Evolutionary conservation across 2,888 invertebrate species (phyloP).

Genomic region (Folsomia candida): DNA sequence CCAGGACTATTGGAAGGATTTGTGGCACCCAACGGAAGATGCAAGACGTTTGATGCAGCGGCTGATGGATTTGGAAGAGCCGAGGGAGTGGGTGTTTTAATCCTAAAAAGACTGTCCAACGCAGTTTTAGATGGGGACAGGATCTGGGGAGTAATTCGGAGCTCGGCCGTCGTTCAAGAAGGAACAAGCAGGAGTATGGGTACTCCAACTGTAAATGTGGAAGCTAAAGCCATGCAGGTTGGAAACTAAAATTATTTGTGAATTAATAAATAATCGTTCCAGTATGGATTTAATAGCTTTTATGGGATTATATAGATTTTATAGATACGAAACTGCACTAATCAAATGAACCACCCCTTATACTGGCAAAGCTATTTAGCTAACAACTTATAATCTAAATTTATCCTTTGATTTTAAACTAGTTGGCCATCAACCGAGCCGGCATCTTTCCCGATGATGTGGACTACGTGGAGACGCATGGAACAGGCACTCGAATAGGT

Average conservation of each 20-base stretch:
- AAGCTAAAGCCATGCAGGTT: slow-evolving; percentile 33
- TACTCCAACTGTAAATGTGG: slow-evolving; percentile 26
- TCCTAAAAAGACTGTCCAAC: slow-evolving; percentile 51
- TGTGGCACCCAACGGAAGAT: slow-evolving; percentile 15
- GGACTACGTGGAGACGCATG: slow-evolving; percentile 21
- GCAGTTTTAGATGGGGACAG: slow-evolving; percentile 39
- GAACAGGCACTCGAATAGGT: slow-evolving; percentile 26
- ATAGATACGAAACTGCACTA: too few relatives aligned
- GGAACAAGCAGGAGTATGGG: slow-evolving; percentile 53
- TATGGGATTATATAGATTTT: too few relatives aligned
- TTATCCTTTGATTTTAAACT: too few relatives aligned
- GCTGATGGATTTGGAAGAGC: slow-evolving; percentile 54
- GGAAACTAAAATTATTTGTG: too few relatives aligned
- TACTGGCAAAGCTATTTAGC: too few relatives aligned
- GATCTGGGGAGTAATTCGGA: slow-evolving; percentile 50
- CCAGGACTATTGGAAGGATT: background rate
- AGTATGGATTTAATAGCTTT: too few relatives aligned
- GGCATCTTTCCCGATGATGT: slow-evolving; percentile 24
- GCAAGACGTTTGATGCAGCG: slow-evolving; percentile 52
- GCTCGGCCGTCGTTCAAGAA: slow-evolving; percentile 52
- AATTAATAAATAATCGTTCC: too few relatives aligned
- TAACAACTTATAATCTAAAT: too few relatives aligned
- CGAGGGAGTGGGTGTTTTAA: slow-evolving; percentile 53
- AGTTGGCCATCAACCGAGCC: slow-evolving; percentile 26
- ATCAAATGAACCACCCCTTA: too few relatives aligned